Base-by-base conservation (phyloP, 2,888 invertebrate genomes). In the Andricus curvator region DNA sequence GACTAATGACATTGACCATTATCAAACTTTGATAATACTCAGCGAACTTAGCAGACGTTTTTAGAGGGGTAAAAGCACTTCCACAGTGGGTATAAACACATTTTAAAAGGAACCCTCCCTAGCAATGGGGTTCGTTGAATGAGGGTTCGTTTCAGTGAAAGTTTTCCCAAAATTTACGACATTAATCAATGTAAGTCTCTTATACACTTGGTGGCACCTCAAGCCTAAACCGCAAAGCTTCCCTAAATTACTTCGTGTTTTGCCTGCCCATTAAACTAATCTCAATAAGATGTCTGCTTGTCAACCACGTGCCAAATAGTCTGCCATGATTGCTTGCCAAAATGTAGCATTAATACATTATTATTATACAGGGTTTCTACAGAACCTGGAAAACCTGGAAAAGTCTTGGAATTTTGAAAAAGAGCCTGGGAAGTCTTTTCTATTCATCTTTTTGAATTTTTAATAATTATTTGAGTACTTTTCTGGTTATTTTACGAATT, bases 111-210 rank as follows among this genome's bases (percentile, higher is more conserved):
- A 62, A 62, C 62, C 62, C 25, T 62, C 62, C 15, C 25, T 15
- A 62, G 13, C 25, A 6, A 22, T 62, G 17, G 70, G 56, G 13
- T 8, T 37, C 5, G 68, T 22, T 51, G 56, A 62, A 25, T 22
- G 79, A 77, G 78, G 77, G 77, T 78, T 74, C 66, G 68, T 82
- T 80, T 68, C 76, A 80, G 78, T 78, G 76, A 80, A 83, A 83
- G 78, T 84, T 84, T 84, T 78, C 66, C 64, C 65, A 79, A 84
- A 85, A 85, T 85, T 85, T 82, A 80, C 83, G 82, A 81, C 81
- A 84, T 85, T 85, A 86, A 86, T 85, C 85, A 86, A 83, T 78
- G 81, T 78, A 78, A 82, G 80, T 84, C 81, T 70, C 80, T 78
- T 78, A 81, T 82, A 74, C 80, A 78, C 80, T 81, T 64, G 56